phyloP scores from a whole-genome alignment of 2,797 vertebrate species.

The Anomalospiza imberbis region DNA sequence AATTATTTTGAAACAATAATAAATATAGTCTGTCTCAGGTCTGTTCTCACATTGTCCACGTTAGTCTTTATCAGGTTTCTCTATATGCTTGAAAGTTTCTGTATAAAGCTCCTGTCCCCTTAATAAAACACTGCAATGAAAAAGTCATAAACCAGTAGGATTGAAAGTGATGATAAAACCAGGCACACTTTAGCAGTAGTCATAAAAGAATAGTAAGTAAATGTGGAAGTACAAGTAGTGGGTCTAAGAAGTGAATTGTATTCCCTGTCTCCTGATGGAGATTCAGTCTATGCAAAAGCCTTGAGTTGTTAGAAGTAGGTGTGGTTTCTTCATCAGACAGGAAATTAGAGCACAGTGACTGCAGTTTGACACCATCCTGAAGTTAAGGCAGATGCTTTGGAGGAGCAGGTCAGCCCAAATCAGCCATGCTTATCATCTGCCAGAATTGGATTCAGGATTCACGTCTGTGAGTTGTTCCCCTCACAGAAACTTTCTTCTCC shows the following conservation, averaged over 20 bases:
- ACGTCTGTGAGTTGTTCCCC: not conserved
- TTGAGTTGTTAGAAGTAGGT: not conserved
- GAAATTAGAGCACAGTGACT: not conserved
- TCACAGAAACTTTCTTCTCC: not conserved
- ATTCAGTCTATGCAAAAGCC: not conserved
- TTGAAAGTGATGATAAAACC: not conserved
- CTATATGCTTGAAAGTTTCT: constrained; percentile 43
- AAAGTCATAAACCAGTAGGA: constrained; percentile 41
- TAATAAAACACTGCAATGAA: constrained; percentile 26
- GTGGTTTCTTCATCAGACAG: not conserved
- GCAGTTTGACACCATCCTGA: not conserved
- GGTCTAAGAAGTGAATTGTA: not conserved
- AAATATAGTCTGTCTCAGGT: not conserved
- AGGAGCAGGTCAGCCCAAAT: not conserved
- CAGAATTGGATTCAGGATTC: not conserved
- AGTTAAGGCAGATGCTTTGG: not conserved
- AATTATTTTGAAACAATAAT: constrained; percentile 34
- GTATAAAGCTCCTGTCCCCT: not conserved
- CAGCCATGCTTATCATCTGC: not conserved
- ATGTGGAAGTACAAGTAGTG: not conserved
- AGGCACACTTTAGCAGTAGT: not conserved
- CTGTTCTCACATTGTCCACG: not conserved
- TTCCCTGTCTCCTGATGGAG: not conserved
- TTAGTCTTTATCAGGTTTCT: constrained; percentile 29
- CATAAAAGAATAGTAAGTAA: constrained; percentile 5